Conservation (phyloP, 2,113 vertebrate species). For the Propithecus coquereli region DNA sequence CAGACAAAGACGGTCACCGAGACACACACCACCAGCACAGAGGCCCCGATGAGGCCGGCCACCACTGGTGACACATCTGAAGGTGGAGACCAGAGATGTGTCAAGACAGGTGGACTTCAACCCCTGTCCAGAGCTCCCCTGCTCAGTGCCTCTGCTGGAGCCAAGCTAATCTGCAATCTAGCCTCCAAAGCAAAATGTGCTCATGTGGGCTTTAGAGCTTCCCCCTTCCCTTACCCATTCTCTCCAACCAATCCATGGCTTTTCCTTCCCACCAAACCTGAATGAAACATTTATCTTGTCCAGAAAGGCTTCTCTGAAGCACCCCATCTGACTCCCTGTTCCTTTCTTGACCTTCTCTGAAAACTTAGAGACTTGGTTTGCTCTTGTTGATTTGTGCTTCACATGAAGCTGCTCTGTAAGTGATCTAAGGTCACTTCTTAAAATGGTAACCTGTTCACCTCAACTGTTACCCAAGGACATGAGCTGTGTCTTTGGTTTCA, state of each 20-base stretch:
- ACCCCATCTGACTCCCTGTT: background rate
- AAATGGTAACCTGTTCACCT: background rate
- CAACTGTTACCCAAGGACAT: background rate
- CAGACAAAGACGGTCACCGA: conserved; percentile 92
- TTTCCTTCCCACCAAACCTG: background rate
- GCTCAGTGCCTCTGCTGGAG: background rate
- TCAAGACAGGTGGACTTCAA: background rate
- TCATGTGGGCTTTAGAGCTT: background rate
- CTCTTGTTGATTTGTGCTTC: background rate
- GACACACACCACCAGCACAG: conserved; percentile 91
- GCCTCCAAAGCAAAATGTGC: background rate
- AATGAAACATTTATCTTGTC: background rate
- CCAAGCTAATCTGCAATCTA: background rate
- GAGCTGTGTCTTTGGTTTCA: background rate
- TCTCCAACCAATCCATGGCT: background rate
- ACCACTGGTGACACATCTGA: conserved; percentile 95
- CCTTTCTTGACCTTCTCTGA: background rate
- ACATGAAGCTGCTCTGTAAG: background rate
- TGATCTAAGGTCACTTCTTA: background rate
- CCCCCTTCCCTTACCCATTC: background rate
- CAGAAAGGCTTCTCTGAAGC: background rate
- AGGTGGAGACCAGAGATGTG: background rate
- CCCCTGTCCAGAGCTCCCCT: background rate
- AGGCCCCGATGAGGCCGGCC: conserved; percentile 95
- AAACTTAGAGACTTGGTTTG: background rate